Conservation (phyloP, 2,797 vertebrate genomes). For the Bradypus variegatus region DNA sequence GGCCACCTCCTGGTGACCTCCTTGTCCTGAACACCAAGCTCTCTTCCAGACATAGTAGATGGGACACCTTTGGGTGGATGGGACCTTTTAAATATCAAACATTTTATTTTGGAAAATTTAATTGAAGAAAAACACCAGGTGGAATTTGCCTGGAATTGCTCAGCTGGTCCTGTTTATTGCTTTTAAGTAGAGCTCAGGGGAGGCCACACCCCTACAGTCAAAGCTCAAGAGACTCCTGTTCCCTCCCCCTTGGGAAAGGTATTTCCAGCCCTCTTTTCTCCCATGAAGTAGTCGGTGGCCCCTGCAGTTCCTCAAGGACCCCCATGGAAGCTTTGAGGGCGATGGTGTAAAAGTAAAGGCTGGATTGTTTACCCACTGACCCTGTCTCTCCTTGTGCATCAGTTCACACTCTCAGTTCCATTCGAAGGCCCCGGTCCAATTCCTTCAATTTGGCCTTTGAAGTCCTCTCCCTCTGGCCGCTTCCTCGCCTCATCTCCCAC, state of each 20-base stretch:
- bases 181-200: background rate
- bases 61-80: background rate
- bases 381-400: background rate
- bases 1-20: background rate
- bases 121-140: background rate
- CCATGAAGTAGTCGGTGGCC: background rate
- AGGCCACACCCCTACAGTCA: constrained; percentile 26
- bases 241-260: background rate
- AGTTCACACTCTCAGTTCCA: background rate
- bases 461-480: background rate
- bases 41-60: background rate
- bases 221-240: background rate
- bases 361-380: background rate
- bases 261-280: background rate
- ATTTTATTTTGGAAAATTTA: constrained; percentile 11
- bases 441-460: background rate
- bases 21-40: background rate
- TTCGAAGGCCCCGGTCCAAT: background rate
- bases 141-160: background rate
- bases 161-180: background rate
- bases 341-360: too few relatives aligned
- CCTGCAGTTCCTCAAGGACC: background rate
- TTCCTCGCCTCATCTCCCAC: background rate
- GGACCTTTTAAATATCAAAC: background rate
- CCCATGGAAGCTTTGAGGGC: background rate